Conservation (phyloP, 2,113 vertebrate genomes). For the Vulpes lagopus region DNA sequence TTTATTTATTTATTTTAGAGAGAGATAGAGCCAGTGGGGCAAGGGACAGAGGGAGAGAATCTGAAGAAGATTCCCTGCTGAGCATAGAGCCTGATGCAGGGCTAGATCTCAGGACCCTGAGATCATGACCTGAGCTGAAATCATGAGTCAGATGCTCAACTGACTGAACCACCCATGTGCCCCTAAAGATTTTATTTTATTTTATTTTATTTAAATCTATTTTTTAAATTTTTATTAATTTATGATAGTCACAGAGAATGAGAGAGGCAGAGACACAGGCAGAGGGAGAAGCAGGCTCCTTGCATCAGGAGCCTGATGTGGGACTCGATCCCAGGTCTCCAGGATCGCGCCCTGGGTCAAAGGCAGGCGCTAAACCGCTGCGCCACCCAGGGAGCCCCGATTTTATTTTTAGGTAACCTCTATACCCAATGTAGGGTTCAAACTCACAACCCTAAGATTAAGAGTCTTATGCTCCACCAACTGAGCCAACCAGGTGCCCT, state of each 20-base stretch:
- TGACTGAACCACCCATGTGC: neutral
- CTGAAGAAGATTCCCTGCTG: too few relatives aligned
- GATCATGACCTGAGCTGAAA: neutral
- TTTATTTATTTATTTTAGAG: neutral
- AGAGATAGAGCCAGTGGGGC: neutral
- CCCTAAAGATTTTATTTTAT: neutral
- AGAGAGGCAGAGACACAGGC: too few relatives aligned
- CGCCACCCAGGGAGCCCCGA: too few relatives aligned
- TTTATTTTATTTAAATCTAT: too few relatives aligned
- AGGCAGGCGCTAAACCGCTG: too few relatives aligned
- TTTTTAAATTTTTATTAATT: too few relatives aligned
- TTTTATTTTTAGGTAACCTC: neutral
- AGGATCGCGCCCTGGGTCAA: too few relatives aligned
- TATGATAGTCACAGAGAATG: too few relatives aligned
- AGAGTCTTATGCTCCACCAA: neutral
- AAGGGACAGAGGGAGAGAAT: neutral
- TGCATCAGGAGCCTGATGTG: too few relatives aligned
- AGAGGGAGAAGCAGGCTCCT: too few relatives aligned
- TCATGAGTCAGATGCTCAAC: neutral
- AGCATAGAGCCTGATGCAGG: neutral
- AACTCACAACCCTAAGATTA: neutral
- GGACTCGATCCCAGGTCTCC: too few relatives aligned
- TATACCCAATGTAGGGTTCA: neutral
- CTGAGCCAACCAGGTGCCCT: neutral
- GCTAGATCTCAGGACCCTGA: neutral